A percentile compares a stretch with the other conserved stretches of the same genome.
These are phyloP conservation scores for Lepidotrigona ventralis DNA, from an alignment of 1,140 invertebrate species.

Conservation along the genomic window DNA sequence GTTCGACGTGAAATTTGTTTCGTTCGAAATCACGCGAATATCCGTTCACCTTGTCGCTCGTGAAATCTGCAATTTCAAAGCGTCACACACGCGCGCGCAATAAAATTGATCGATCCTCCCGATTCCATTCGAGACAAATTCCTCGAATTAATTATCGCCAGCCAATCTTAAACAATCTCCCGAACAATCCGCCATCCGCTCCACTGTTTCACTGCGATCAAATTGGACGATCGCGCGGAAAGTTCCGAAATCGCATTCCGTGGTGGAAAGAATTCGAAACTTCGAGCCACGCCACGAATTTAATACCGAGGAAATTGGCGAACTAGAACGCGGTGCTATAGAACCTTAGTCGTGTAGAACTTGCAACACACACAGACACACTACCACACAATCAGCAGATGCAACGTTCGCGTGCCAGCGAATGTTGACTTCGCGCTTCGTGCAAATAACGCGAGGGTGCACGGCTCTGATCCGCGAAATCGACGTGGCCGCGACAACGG, in stretches of 20 bases:
- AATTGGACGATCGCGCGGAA: neutral
- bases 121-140: neutral
- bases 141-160: neutral
- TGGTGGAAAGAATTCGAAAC: neutral
- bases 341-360: neutral
- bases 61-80: neutral
- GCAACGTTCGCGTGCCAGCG: neutral
- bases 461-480: neutral
- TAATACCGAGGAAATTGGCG: neutral
- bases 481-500: constrained; percentile 24
- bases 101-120: neutral
- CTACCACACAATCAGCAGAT: neutral
- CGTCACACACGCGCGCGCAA: too few relatives aligned
- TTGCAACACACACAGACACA: too few relatives aligned
- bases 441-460: neutral
- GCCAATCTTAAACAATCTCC: neutral
- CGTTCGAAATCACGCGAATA: too few relatives aligned
- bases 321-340: neutral
- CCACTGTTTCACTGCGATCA: neutral
- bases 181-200: neutral
- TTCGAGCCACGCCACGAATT: neutral
- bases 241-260: neutral
- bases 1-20: too few relatives aligned
- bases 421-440: neutral
- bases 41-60: neutral